Evolutionary conservation across 2,888 invertebrate species (phyloP), one percentile per base, ranked within the genome.

Genomic region (Pollenia labialis): DNA sequence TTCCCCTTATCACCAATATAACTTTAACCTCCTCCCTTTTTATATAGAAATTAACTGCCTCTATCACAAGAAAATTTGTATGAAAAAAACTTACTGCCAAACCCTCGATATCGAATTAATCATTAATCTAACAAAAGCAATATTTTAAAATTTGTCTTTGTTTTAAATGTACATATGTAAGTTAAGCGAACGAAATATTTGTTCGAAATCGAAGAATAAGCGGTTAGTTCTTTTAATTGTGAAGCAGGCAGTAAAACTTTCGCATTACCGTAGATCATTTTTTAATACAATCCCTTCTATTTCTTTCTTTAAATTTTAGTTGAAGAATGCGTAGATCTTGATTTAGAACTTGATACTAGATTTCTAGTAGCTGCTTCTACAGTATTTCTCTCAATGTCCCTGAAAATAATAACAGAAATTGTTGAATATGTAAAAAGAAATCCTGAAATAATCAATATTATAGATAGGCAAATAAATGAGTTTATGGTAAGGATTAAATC

Each of bases 341-440:
- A 92, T 87, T 88, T 89, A 89, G 92, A 92, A 90, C 88, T 91
- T 89, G 91, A 92, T 87, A 90, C 90, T 91, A 92, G 92, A 90
- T 91, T 93, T 89, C 89, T 93, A 90, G 90, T 92, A 87, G 92
- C 92, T 68, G 93, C 93, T 88, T 92, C 92, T 16, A 92, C 92
- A 89, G 91, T 92, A 85, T 93, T 93, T 90, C 90, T 93, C 62
- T 92, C 93, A 86, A 91, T 92, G 91, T 92, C 92, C 69, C 81
- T 92, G 86, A 92, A 89, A 90, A 93, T 93, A 89, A 90, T 92
- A 88, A 93, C 89, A 85, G 92, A 92, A 90, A 91, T 92, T 89
- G 91, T 93, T 88, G 91, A 93, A 81, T 91, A 92, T 90, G 88
- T 93, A 92, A 90, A 89, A 90, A 91, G 91, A 91, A 93, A 93